Evolutionary conservation across 1,140 invertebrate species (phyloP), one percentile per base, ranked within the genome.

Genomic region (Formica exsecta): DNA sequence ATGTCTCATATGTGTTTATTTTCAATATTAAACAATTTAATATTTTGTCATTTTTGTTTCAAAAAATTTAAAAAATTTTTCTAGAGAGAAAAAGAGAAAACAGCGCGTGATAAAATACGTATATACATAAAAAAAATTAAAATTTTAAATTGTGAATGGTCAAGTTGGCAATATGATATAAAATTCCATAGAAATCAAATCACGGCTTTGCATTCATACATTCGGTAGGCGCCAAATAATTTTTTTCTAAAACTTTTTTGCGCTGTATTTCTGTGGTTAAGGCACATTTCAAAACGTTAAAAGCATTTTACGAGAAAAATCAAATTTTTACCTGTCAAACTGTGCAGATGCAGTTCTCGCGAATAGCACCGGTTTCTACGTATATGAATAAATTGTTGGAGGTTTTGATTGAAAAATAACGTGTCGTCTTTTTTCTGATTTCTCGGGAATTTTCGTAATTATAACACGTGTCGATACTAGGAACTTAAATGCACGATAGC

Each of bases 221-320:
- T 70, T 80, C 79, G 68, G 48, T 51, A 51, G 48, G 54, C 19
- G 44, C 19, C 61, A 77, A 74, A 73, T 83, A 48, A 61, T 73
- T 73, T 73, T 80, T 70, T 74, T 36, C 38, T 13, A 25, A 38
- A 73, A 71, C 32, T 73, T 57, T 57, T 70, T 70, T 57, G 48
- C 22, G 13, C 36, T 59, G 59, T 71, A 61, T 81, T 68, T 59
- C 54, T 73, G 51, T 38, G 66, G 66, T 80, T 41, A 44, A 51
- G 16, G 57, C 66, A 59, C 66, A 51, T 73, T 81, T 81, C 66
- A 25, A 73, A 80, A 80, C 64, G 76, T 41, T 80, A 80, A 61
- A 83, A 74, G 41, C 68, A 74, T 83, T 83, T 74, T 48, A 62
- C 66, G 29, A 22, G 62, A 48, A 80, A 70, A 57, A 16, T 11